Conservation (phyloP, 1,140 invertebrate genomes). For the Caenorhabditis briggsae region DNA sequence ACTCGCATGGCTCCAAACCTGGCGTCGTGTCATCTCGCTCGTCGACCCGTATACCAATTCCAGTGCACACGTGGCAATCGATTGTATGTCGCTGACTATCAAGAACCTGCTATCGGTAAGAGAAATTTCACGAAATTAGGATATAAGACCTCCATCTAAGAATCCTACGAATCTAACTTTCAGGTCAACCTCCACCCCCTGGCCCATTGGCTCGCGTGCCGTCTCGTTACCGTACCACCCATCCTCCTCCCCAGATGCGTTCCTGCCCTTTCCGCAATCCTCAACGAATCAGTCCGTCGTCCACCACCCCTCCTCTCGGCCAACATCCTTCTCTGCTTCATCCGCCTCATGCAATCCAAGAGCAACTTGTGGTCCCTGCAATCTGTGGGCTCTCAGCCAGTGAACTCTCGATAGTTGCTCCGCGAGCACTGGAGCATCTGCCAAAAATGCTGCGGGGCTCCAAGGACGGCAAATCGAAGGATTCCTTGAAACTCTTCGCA, state of each 20-base stretch:
- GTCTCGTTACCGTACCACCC: constrained; percentile 58
- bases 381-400: constrained; percentile 10
- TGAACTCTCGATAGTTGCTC: constrained; percentile 17
- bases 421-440: constrained; percentile 63
- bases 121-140: too few relatives aligned
- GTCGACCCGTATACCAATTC: constrained; percentile 54
- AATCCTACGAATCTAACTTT: too few relatives aligned
- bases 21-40: constrained; percentile 55
- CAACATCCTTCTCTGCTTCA: constrained; percentile 66
- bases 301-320: constrained; percentile 69
- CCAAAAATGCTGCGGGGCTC: constrained; percentile 68
- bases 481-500: constrained; percentile 71
- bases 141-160: too few relatives aligned
- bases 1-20: constrained; percentile 53
- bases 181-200: constrained; percentile 63
- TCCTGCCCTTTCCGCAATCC: constrained; percentile 69
- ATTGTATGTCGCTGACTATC: constrained; percentile 55
- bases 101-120: constrained; percentile 22
- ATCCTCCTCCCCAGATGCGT: constrained; percentile 60
- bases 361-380: constrained; percentile 4
- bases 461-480: constrained; percentile 65
- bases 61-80: constrained; percentile 50
- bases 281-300: constrained; percentile 65
- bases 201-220: constrained; percentile 72
- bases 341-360: constrained; percentile 50